Conservation (phyloP, 2,113 vertebrate species). For the Nothoprocta pentlandii region DNA sequence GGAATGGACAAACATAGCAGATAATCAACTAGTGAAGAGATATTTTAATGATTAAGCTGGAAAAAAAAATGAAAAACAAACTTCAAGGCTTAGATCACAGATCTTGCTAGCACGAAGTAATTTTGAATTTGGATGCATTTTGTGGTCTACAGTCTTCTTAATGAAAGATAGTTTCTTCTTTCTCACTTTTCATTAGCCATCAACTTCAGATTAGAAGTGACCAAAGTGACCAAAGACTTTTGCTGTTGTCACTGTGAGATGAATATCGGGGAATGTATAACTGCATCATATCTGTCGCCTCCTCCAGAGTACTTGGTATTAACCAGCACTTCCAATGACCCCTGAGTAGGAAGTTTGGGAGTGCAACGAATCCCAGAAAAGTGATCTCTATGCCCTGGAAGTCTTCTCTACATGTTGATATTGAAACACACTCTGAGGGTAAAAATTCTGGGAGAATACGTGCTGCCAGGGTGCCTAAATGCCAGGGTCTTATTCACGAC, state of each 20-base stretch:
- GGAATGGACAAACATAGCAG: slow-evolving; percentile 43
- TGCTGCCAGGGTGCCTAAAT: background rate
- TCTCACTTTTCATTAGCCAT: slow-evolving; percentile 3
- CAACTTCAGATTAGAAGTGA: slow-evolving; percentile 29
- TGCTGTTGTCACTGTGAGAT: background rate
- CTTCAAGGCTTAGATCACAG: slow-evolving; percentile 40
- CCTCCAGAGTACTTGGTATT: background rate
- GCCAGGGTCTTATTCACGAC: background rate
- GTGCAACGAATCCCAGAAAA: background rate
- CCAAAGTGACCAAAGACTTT: background rate
- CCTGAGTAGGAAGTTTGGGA: background rate
- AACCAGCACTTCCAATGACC: background rate
- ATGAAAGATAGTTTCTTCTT: slow-evolving; percentile 44
- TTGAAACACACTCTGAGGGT: background rate
- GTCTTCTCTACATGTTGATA: background rate
- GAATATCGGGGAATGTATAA: background rate
- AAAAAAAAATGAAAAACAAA: background rate
- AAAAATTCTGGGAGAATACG: background rate
- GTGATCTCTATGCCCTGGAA: background rate
- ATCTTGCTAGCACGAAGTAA: slow-evolving; percentile 36
- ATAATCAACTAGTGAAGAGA: slow-evolving; percentile 46
- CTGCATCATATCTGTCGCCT: background rate
- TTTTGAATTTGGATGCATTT: slow-evolving; percentile 47
- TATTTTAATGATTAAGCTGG: slow-evolving; percentile 36
- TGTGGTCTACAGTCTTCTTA: slow-evolving; percentile 55